phyloP scores from a whole-genome alignment of 2,797 vertebrate genomes.

The Synaphobranchus kaupii region DNA sequence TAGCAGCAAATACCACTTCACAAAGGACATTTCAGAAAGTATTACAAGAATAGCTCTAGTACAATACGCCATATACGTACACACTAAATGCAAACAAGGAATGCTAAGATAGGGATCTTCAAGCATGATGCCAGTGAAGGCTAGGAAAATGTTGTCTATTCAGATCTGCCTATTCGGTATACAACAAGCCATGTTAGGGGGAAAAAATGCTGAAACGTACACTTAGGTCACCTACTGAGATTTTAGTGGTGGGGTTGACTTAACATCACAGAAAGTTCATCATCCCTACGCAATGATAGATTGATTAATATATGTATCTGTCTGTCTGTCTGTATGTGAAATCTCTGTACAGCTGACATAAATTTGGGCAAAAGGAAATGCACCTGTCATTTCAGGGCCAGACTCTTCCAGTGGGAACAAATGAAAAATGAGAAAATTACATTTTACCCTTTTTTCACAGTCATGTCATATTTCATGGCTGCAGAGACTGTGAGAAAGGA shows the following conservation, averaged over 20 bases:
- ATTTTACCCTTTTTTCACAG: conserved; percentile 13
- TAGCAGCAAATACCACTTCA: neutral
- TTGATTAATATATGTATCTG: neutral
- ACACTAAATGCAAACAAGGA: neutral
- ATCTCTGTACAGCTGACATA: neutral
- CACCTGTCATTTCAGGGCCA: neutral
- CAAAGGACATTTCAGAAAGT: neutral
- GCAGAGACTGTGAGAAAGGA: no score
- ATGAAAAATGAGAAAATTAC: neutral
- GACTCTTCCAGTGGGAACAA: neutral
- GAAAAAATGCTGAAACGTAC: neutral
- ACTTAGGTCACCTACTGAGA: neutral
- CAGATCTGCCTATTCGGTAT: neutral
- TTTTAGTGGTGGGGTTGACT: neutral
- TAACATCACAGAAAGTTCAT: neutral
- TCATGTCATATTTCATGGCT: neutral
- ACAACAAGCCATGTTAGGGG: neutral
- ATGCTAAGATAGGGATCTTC: neutral
- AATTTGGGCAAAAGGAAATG: neutral
- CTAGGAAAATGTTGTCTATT: neutral
- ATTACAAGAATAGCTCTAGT: neutral
- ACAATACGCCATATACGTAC: neutral
- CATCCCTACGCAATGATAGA: neutral
- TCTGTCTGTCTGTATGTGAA: neutral
- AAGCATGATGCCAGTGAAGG: neutral